Conservation (phyloP, 2,888 invertebrate genomes). For the Mayetiola destructor region DNA sequence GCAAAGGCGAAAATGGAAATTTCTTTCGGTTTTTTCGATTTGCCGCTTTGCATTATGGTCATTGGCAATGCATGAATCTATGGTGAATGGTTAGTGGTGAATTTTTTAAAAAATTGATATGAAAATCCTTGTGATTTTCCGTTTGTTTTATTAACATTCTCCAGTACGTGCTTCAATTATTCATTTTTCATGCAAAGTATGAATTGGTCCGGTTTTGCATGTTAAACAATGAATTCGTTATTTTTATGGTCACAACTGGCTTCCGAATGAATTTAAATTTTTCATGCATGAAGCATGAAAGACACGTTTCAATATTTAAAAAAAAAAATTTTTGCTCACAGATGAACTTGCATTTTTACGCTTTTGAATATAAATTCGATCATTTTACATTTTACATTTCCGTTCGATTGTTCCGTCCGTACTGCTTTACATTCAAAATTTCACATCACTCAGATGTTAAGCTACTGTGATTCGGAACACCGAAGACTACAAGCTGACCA, state of each 20-base stretch:
- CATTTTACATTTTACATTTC: too few relatives aligned
- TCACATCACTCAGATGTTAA: too few relatives aligned
- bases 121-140: constrained; percentile 6
- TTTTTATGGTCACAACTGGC: background rate
- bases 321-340: background rate
- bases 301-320: too few relatives aligned
- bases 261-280: constrained; percentile 7
- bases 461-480: background rate
- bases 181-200: background rate
- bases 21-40: background rate
- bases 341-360: constrained; percentile 3
- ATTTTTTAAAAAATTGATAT: background rate
- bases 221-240: background rate
- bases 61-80: background rate
- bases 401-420: too few relatives aligned
- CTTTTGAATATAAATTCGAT: background rate
- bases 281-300: too few relatives aligned
- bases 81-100: constrained; percentile 14
- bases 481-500: too few relatives aligned
- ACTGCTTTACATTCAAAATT: too few relatives aligned
- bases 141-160: background rate
- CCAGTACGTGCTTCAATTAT: background rate
- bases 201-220: background rate
- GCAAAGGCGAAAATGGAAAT: constrained; percentile 3
- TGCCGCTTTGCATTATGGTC: background rate